Base-by-base conservation (phyloP, 2,113 vertebrate species). In the Tonatia bakeri region DNA sequence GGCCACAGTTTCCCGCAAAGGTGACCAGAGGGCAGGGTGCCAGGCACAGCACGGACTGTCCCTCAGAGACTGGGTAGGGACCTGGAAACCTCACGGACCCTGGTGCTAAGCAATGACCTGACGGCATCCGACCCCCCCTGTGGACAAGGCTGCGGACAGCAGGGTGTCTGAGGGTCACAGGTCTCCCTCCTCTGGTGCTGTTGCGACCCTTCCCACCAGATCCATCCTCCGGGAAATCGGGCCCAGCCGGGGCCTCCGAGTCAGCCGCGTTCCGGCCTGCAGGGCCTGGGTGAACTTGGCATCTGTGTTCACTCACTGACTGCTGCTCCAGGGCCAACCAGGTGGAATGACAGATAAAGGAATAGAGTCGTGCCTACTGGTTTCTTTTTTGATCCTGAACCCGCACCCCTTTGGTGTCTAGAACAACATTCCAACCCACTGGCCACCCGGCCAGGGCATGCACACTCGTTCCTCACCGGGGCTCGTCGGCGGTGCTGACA, bases 291-390 rank as follows among this genome's bases (percentile, higher is more conserved):
- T 9, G 28, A 28, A 24, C 79, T 33, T 52, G 56, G 50, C 50
- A 75, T 36, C 16, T 16, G 9, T 3, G 28, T 14, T 64, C 24
- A 14, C 24, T 31, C 11, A 31, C 12, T 13, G 3, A 22, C 8
- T 36, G 17, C 73, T 24, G 67, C 36, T n/a, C 24, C 54, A 56
- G 54, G 54, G 20, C 22, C 20, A 56, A 17, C 12, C 19, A 14
- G n/a, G 50, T 22, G 50, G 38, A 19, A 4, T 9, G 38, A 19
- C 19, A 14, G 26, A 16, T 0, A 0, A 13, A 52, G 36, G 12
- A 61, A 47, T 0, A 5, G 36, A 36, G 20, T 3, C 0, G 33
- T 22, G 8, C 0, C 7, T 1, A 19, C 0, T 22, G 31, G 24
- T 19, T 64, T 26, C 26, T 20, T 19, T 56, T 19, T 54, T 54